These are phyloP conservation scores for Paguma larvata DNA, from an alignment of 2,797 vertebrate genomes.

Conservation along the genomic window DNA sequence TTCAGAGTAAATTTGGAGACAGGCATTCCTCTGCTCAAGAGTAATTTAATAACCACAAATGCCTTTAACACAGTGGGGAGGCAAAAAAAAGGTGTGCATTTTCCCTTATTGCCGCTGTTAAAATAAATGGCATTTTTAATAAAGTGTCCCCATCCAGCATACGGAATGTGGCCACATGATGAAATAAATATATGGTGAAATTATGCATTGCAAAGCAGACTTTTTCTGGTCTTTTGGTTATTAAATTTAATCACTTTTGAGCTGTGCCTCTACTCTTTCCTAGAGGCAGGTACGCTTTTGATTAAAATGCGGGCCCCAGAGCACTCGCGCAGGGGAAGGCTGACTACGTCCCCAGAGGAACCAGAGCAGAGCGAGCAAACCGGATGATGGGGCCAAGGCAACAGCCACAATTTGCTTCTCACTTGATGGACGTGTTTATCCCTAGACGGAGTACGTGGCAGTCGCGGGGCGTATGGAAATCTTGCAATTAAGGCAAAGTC, in stretches of 20 bases:
- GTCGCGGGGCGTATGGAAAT: conserved; percentile 67
- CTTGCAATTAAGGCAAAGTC: conserved; percentile 76
- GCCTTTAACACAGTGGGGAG: conserved; percentile 82
- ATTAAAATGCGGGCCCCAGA: conserved; percentile 89
- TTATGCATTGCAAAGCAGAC: conserved; percentile 86
- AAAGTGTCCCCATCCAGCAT: conserved; percentile 87
- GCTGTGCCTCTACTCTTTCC: conserved; percentile 77
- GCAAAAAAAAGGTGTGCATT: conserved; percentile 70
- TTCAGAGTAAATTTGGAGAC: conserved; percentile 88
- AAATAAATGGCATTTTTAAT: conserved; percentile 91
- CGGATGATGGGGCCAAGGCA: conserved; percentile 63
- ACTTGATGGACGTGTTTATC: conserved; percentile 86
- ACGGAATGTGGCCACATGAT: conserved; percentile 86
- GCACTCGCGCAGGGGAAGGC: conserved; percentile 82
- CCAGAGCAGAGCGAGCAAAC: neutral
- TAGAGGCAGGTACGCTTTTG: conserved; percentile 87
- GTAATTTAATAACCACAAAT: conserved; percentile 88
- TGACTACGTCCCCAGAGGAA: conserved; percentile 82
- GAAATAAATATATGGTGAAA: conserved; percentile 88
- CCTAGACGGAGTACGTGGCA: conserved; percentile 66
- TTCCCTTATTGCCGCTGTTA: conserved; percentile 88
- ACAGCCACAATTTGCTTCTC: conserved; percentile 81
- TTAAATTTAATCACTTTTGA: conserved; percentile 89
- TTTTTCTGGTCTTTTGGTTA: conserved; percentile 88
- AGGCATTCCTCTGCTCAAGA: conserved; percentile 89